A percentile compares a stretch with the other conserved stretches of the same genome.
phyloP scores from a whole-genome alignment of 1,140 invertebrate species.

The Ectropis grisescens region DNA sequence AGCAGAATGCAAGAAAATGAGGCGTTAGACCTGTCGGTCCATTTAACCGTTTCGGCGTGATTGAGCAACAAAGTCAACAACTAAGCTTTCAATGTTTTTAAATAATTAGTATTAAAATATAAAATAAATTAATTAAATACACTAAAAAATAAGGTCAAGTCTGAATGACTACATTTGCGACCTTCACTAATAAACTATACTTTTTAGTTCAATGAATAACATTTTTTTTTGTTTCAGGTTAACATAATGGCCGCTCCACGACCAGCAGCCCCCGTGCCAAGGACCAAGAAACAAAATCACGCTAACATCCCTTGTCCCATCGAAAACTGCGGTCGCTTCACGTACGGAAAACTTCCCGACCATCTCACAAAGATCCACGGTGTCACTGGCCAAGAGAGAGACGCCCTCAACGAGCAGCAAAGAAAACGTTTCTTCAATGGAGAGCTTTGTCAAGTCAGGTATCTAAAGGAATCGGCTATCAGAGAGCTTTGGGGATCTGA shows the following conservation, averaged over 20 bases:
- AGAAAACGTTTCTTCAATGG: conserved; percentile 67
- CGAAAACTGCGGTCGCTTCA: conserved; percentile 66
- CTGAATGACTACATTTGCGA: no score
- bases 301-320: conserved; percentile 68
- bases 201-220: no score
- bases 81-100: no score
- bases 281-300: conserved; percentile 67
- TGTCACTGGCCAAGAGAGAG: conserved; percentile 59
- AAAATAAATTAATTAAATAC: no score
- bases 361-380: conserved; percentile 66
- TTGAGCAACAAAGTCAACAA: no score
- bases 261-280: conserved; percentile 26
- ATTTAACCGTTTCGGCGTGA: no score
- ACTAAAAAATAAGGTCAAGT: no score
- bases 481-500: conserved; percentile 65
- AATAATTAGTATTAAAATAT: no score
- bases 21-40: no score
- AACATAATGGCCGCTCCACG: conserved; percentile 30
- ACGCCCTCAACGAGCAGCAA: conserved; percentile 64
- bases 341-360: conserved; percentile 65
- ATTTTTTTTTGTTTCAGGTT: conserved; percentile 26
- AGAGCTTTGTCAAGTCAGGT: conserved; percentile 65
- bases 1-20: no score
- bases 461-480: conserved; percentile 65
- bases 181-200: no score